A percentile compares a stretch with the other conserved stretches of the same genome.
phyloP scores from a whole-genome alignment of 2,797 vertebrate species.

The Sebastes oblongus region DNA sequence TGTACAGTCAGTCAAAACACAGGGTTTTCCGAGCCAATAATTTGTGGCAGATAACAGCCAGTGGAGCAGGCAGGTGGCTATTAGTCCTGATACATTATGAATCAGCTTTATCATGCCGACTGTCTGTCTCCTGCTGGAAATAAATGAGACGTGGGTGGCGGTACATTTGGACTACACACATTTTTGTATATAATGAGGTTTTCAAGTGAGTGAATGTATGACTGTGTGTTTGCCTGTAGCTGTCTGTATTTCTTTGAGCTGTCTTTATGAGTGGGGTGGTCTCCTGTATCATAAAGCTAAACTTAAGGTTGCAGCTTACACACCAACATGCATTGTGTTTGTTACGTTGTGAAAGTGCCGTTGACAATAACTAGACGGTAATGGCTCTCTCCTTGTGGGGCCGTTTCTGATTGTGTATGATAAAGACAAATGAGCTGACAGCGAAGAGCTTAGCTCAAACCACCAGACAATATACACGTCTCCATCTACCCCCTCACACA shows the following conservation, averaged over 20 bases:
- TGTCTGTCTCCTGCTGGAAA: slow-evolving; percentile 64
- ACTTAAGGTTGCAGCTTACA: slow-evolving; percentile 6
- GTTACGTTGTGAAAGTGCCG: slow-evolving; percentile 36
- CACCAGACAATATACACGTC: slow-evolving; percentile 66
- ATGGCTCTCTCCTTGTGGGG: slow-evolving; percentile 63
- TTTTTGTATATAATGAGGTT: slow-evolving; percentile 47
- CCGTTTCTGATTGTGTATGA: slow-evolving; percentile 66
- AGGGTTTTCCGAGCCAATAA: slow-evolving; percentile 51
- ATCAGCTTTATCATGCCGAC: slow-evolving; percentile 66
- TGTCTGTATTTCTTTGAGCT: not conserved
- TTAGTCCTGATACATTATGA: slow-evolving; percentile 79
- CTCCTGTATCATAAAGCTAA: slow-evolving; percentile 23
- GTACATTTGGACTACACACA: slow-evolving; percentile 36
- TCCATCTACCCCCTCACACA: slow-evolving; percentile 24
- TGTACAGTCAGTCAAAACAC: slow-evolving; percentile 60
- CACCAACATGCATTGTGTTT: not conserved
- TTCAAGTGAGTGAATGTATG: slow-evolving; percentile 15
- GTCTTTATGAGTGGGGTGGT: not conserved
- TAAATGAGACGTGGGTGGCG: slow-evolving; percentile 53
- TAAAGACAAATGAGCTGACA: slow-evolving; percentile 80
- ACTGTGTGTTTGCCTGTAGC: not conserved
- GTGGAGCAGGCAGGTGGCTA: slow-evolving; percentile 71
- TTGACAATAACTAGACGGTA: slow-evolving; percentile 68
- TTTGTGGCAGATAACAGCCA: slow-evolving; percentile 68
- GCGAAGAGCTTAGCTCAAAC: slow-evolving; percentile 63